phyloP scores from a whole-genome alignment of 2,888 invertebrate genomes.

The Leptopterna dolabrata region DNA sequence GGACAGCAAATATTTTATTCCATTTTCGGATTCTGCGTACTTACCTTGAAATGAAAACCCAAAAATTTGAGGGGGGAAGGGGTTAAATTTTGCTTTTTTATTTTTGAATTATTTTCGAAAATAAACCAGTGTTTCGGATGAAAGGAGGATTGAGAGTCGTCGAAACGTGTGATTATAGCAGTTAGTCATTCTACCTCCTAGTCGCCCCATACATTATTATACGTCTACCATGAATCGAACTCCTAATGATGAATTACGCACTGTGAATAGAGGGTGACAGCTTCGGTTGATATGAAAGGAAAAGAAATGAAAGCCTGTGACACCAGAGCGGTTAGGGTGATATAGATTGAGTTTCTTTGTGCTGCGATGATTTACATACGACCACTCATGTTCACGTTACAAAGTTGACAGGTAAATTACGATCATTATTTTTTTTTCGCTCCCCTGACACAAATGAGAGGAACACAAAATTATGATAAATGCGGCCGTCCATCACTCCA shows the following conservation, averaged over 20 bases:
- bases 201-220: no score
- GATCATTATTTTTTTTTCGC: slow-evolving; percentile 19
- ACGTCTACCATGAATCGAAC: background rate
- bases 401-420: slow-evolving; percentile 48
- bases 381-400: slow-evolving; percentile 31
- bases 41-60: no score
- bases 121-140: no score
- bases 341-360: slow-evolving; percentile 26
- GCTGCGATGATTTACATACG: slow-evolving; percentile 36
- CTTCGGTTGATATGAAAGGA: background rate
- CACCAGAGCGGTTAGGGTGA: background rate
- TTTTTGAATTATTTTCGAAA: no score
- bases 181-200: no score
- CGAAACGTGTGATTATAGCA: no score
- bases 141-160: no score
- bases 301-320: background rate
- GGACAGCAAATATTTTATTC: no score
- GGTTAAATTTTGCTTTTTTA: no score
- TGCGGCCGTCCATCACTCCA: slow-evolving; percentile 30
- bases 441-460: slow-evolving; percentile 24
- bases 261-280: background rate
- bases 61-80: no score
- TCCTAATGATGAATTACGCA: background rate
- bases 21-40: no score
- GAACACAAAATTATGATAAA: slow-evolving; percentile 44